Evolutionary conservation across 1,140 invertebrate genomes (phyloP).

Genomic region (Arctopsyche grandis): DNA sequence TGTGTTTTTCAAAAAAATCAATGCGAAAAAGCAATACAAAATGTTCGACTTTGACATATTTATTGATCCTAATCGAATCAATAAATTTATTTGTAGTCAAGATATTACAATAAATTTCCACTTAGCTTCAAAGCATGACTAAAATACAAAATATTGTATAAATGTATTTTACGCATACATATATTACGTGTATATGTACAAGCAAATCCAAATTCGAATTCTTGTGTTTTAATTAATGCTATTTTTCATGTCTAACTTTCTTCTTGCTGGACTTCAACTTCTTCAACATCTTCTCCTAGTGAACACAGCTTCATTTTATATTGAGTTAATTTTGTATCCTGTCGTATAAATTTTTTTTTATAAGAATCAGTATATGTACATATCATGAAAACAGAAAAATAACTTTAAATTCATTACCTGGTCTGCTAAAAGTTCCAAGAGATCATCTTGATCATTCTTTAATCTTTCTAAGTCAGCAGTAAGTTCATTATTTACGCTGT

Average conservation of each 20-base stretch:
- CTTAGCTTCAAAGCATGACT: too few species aligned
- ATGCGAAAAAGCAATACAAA: too few species aligned
- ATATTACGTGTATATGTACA: too few species aligned
- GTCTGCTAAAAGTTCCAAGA: conserved; percentile 85
- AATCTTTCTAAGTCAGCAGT: conserved; percentile 74
- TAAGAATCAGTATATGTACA: not conserved
- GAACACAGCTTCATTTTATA: conserved; percentile 77
- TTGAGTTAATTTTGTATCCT: conserved; percentile 78
- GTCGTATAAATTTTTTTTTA: conserved; percentile 56
- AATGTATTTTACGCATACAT: too few species aligned
- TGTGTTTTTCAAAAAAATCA: too few species aligned
- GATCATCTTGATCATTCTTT: conserved; percentile 90
- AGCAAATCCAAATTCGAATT: too few species aligned
- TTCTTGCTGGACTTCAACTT: conserved; percentile 55
- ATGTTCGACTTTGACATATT: too few species aligned
- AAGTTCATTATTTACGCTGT: conserved; percentile 56
- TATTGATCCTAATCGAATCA: too few species aligned
- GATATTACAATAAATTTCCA: too few species aligned
- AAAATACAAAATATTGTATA: too few species aligned
- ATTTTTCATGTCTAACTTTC: conserved; percentile 20
- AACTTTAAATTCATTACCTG: conserved; percentile 60
- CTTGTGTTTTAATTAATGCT: too few species aligned
- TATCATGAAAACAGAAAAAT: not conserved
- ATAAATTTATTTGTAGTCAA: too few species aligned
- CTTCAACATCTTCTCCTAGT: conserved; percentile 74